Evolutionary conservation across 2,888 invertebrate species (phyloP).

Genomic region (Lasioglossum leucozonium): DNA sequence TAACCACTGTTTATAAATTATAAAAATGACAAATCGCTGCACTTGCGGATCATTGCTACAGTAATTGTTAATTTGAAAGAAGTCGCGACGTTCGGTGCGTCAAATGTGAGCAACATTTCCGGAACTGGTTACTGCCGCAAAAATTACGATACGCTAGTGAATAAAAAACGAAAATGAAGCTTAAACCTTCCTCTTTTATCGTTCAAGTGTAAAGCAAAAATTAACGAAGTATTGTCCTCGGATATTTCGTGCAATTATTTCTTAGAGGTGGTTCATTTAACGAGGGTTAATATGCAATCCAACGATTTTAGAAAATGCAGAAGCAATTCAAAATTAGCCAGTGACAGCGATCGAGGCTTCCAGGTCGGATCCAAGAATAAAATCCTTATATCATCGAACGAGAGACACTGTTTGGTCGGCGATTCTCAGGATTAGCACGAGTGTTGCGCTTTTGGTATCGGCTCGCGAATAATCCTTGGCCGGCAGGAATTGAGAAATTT

Average conservation of each 20-base stretch:
- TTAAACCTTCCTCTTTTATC: background rate
- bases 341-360: background rate
- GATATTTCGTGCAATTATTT: background rate
- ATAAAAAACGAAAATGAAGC: background rate
- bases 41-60: background rate
- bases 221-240: background rate
- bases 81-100: background rate
- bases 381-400: background rate
- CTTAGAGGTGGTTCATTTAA: background rate
- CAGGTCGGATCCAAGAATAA: background rate
- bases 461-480: background rate
- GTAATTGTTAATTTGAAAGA: background rate
- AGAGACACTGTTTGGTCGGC: background rate
- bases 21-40: background rate
- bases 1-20: background rate
- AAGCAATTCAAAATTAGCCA: background rate
- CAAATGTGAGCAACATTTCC: background rate
- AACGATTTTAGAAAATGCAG: background rate
- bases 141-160: background rate
- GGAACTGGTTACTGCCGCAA: background rate
- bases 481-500: conserved; percentile 4
- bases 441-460: conserved; percentile 1
- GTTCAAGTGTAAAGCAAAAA: background rate
- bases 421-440: conserved; percentile 4
- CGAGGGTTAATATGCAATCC: background rate